A percentile compares a stretch with the other conserved stretches of the same genome.
These are phyloP conservation scores for Hololepta plana DNA, from an alignment of 2,888 invertebrate species.

Conservation along the genomic window DNA sequence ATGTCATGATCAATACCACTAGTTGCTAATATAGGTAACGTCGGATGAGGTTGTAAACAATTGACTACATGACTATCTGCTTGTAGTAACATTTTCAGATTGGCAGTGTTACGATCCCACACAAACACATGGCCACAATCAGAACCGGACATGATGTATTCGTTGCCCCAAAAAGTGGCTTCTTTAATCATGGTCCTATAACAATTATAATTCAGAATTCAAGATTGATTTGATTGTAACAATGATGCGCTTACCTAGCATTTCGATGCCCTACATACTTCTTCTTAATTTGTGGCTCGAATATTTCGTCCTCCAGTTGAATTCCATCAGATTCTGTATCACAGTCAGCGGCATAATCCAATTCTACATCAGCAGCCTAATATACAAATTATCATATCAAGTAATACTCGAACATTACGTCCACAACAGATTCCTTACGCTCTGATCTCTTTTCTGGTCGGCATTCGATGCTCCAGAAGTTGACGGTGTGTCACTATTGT, in stretches of 20 bases:
- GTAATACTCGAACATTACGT: too few relatives aligned
- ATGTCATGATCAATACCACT: constrained; percentile 82
- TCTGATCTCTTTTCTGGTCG: constrained; percentile 2
- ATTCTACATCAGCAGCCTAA: constrained; percentile 16
- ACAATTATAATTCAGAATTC: not conserved
- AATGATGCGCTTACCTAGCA: constrained; percentile 36
- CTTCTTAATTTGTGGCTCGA: constrained; percentile 37
- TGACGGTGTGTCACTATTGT: constrained; percentile 2
- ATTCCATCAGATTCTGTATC: constrained; percentile 9
- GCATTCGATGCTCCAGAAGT: constrained; percentile 2
- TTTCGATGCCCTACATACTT: constrained; percentile 66
- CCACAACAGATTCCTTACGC: too few relatives aligned
- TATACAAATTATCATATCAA: too few relatives aligned
- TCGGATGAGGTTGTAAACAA: constrained; percentile 70
- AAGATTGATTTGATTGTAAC: constrained; percentile 2
- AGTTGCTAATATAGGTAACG: constrained; percentile 54
- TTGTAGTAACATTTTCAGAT: constrained; percentile 54
- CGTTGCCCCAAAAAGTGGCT: constrained; percentile 67
- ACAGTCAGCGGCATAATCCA: constrained; percentile 21
- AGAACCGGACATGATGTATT: constrained; percentile 71
- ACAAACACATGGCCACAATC: constrained; percentile 78
- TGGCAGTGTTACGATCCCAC: constrained; percentile 55
- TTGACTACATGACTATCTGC: constrained; percentile 74
- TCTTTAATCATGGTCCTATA: constrained; percentile 70
- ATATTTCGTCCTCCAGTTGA: constrained; percentile 12